phyloP scores from a whole-genome alignment of 2,888 invertebrate genomes.

The Spodoptera picta region DNA sequence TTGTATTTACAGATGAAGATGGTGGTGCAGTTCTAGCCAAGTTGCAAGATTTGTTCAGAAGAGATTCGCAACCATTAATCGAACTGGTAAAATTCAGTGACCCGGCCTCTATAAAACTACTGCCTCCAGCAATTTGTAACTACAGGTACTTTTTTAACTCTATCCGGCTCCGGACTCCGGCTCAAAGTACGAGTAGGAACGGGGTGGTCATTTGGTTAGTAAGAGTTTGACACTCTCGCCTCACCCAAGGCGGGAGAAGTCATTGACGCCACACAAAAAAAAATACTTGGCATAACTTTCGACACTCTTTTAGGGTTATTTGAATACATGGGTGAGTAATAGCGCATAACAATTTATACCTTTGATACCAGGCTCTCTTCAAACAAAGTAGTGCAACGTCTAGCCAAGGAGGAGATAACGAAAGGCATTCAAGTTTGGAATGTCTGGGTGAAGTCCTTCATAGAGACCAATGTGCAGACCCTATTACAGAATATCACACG shows the following conservation, averaged over 20 bases:
- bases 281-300: too few species aligned
- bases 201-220: too few species aligned
- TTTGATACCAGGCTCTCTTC: conserved; percentile 71
- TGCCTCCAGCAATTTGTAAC: conserved; percentile 89
- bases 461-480: conserved; percentile 88
- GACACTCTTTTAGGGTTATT: too few species aligned
- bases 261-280: too few species aligned
- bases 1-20: conserved; percentile 72
- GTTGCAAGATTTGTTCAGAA: conserved; percentile 80
- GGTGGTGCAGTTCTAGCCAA: conserved; percentile 86
- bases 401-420: conserved; percentile 76
- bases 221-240: too few species aligned
- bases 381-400: conserved; percentile 70
- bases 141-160: conserved; percentile 76
- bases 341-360: neutral
- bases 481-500: conserved; percentile 91
- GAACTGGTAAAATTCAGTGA: conserved; percentile 89
- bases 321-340: too few species aligned
- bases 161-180: too few species aligned
- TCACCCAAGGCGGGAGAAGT: too few species aligned
- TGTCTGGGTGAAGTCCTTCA: conserved; percentile 89
- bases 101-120: conserved; percentile 85
- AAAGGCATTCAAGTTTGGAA: conserved; percentile 90
- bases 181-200: too few species aligned
- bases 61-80: conserved; percentile 87